These are phyloP conservation scores for Zaprionus taronus DNA, from an alignment of 1,140 invertebrate species.

Conservation along the genomic window DNA sequence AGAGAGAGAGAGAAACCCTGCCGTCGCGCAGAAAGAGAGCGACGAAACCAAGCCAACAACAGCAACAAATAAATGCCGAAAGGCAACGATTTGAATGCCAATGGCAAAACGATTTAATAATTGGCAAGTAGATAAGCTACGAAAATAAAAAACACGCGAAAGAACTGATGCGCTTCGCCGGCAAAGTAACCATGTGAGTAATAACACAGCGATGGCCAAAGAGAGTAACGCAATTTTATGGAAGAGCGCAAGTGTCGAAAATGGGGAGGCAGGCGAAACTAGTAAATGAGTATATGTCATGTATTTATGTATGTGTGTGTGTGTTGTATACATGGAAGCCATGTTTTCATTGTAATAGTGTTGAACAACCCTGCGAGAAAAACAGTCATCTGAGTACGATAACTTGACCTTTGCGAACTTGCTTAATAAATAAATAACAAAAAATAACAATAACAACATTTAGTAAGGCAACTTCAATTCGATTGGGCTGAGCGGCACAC, in stretches of 20 bases:
- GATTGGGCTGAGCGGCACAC: slow-evolving; percentile 24
- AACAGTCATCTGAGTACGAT: slow-evolving; percentile 33
- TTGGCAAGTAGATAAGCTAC: slow-evolving; percentile 32
- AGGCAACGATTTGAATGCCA: slow-evolving; percentile 38
- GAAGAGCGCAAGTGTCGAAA: slow-evolving; percentile 44
- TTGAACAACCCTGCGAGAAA: slow-evolving; percentile 59
- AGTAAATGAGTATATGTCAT: slow-evolving; percentile 10
- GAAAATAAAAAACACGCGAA: slow-evolving; percentile 12
- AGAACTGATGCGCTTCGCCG: slow-evolving; percentile 21
- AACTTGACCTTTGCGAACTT: slow-evolving; percentile 71
- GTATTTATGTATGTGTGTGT: slow-evolving; percentile 13
- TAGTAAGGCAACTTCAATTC: slow-evolving; percentile 13
- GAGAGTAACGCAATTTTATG: slow-evolving; percentile 11
- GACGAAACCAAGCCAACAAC: slow-evolving; percentile 5
- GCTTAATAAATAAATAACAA: slow-evolving; percentile 68
- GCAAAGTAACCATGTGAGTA: slow-evolving; percentile 12
- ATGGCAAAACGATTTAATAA: slow-evolving; percentile 32
- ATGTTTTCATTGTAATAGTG: slow-evolving; percentile 25
- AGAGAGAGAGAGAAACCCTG: slow-evolving; percentile 10
- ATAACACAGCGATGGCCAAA: slow-evolving; percentile 15
- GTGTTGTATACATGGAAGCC: slow-evolving; percentile 36
- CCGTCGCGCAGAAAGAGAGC: neutral
- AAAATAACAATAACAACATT: neutral
- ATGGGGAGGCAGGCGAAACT: slow-evolving; percentile 29
- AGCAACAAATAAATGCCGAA: slow-evolving; percentile 7